A percentile compares a stretch with the other conserved stretches of the same genome.
These are phyloP conservation scores for Anoplolepis gracilipes DNA, from an alignment of 1,140 invertebrate genomes.

Conservation along the genomic window DNA sequence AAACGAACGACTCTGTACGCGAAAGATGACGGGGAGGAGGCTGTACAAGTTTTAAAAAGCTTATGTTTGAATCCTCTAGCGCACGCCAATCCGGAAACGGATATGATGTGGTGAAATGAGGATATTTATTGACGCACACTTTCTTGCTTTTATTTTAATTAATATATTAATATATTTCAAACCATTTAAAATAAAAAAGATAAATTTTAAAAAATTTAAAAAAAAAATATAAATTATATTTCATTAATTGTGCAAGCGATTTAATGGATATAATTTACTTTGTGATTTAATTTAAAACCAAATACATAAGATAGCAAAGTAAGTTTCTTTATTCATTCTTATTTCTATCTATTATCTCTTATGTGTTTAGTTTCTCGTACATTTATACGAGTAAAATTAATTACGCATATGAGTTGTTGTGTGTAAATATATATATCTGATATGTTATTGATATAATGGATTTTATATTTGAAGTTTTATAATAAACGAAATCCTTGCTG, in stretches of 20 bases:
- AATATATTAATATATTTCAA: conserved; percentile 1
- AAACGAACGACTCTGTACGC: conserved; percentile 84
- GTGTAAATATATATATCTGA: conserved; percentile 32
- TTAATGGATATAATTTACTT: not conserved
- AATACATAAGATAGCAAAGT: not conserved
- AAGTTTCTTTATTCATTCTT: not conserved
- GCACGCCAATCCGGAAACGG: conserved; percentile 77
- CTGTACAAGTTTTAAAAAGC: conserved; percentile 79
- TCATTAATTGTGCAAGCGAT: not conserved
- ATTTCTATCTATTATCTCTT: not conserved
- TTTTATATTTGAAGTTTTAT: conserved; percentile 32
- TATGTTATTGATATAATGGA: conserved; percentile 21
- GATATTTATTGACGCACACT: not conserved
- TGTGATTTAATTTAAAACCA: not conserved
- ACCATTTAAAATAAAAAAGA: not conserved
- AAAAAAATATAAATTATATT: no score
- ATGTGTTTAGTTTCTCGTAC: not conserved
- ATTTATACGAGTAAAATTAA: conserved; percentile 19
- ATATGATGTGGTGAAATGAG: conserved; percentile 83
- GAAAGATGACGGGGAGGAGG: conserved; percentile 81
- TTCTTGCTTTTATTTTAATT: not conserved
- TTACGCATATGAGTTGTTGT: conserved; percentile 7
- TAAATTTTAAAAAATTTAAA: not conserved
- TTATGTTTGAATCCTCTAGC: conserved; percentile 83
- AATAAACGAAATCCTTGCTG: conserved; percentile 40